Percentiles rank a stretch among this genome's conserved stretches.
Evolutionary conservation across 2,113 vertebrate species (phyloP).

Genomic region (Donacobius atricapilla): DNA sequence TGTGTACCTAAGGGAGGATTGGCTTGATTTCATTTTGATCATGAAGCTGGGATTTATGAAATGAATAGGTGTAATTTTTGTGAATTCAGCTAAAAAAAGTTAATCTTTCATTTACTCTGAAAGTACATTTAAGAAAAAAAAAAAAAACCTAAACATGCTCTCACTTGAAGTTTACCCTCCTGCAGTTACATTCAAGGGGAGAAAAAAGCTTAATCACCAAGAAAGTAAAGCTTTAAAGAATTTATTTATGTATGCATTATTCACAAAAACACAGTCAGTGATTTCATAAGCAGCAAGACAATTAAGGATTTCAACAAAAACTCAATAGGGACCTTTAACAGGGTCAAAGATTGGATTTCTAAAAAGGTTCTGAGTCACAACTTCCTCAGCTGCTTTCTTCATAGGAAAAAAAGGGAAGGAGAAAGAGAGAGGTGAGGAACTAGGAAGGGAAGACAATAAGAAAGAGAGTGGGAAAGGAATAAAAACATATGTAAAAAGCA

Average conservation of each 20-base stretch:
- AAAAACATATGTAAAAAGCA: neutral
- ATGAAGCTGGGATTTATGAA: neutral
- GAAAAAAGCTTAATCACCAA: slow-evolving; percentile 5
- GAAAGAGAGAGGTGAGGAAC: neutral
- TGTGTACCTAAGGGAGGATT: neutral
- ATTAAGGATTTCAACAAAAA: slow-evolving; percentile 12
- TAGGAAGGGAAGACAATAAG: neutral
- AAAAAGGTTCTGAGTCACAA: neutral
- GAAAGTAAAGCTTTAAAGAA: neutral
- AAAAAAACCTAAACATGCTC: neutral
- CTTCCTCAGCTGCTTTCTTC: neutral
- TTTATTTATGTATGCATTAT: neutral
- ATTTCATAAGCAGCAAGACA: neutral
- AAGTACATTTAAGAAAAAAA: neutral
- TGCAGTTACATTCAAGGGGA: neutral
- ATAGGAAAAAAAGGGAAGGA: neutral
- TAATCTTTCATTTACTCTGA: neutral
- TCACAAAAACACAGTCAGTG: neutral
- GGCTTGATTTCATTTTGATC: neutral
- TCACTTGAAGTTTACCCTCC: neutral
- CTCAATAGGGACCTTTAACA: neutral
- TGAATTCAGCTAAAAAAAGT: neutral
- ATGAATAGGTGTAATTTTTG: neutral
- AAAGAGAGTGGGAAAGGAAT: rapidly evolving
- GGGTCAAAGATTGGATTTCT: neutral